Evolutionary conservation across 1,140 invertebrate genomes (phyloP).

Genomic region (Augochlora pura): DNA sequence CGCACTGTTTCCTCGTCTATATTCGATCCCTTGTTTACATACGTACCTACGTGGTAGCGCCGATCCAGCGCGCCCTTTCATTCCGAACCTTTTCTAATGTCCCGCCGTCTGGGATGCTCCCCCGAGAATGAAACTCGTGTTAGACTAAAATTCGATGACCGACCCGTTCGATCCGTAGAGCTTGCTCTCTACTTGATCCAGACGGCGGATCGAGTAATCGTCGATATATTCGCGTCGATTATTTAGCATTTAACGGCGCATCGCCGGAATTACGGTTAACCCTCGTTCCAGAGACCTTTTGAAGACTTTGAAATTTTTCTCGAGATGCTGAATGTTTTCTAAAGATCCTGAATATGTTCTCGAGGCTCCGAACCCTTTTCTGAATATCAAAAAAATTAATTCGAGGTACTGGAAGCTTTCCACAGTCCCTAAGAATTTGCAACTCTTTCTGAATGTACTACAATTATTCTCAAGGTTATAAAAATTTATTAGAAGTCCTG

Average conservation of each 20-base stretch:
- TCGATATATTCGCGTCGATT: neutral
- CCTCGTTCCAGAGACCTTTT: too few relatives aligned
- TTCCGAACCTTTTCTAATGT: conserved; percentile 10
- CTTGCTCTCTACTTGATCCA: neutral
- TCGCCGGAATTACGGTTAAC: too few relatives aligned
- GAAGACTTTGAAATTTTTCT: too few relatives aligned
- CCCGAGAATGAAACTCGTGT: neutral
- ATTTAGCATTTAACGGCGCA: neutral
- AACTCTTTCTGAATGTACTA: too few relatives aligned
- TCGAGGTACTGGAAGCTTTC: neutral
- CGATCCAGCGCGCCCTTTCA: conserved; percentile 31
- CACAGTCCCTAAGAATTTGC: too few relatives aligned
- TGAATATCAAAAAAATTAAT: too few relatives aligned
- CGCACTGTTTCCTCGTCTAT: conserved; percentile 49
- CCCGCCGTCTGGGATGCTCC: neutral
- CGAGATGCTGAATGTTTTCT: too few relatives aligned
- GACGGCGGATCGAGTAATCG: neutral
- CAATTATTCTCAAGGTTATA: too few relatives aligned
- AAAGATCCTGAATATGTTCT: too few relatives aligned
- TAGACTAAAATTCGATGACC: neutral
- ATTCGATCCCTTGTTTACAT: conserved; percentile 65
- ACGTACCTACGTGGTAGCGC: conserved; percentile 35
- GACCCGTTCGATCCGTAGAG: neutral
- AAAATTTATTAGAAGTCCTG: too few relatives aligned
- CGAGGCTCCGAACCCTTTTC: too few relatives aligned